Base-by-base conservation (phyloP, 2,797 vertebrate species). In the Varecia variegata region DNA sequence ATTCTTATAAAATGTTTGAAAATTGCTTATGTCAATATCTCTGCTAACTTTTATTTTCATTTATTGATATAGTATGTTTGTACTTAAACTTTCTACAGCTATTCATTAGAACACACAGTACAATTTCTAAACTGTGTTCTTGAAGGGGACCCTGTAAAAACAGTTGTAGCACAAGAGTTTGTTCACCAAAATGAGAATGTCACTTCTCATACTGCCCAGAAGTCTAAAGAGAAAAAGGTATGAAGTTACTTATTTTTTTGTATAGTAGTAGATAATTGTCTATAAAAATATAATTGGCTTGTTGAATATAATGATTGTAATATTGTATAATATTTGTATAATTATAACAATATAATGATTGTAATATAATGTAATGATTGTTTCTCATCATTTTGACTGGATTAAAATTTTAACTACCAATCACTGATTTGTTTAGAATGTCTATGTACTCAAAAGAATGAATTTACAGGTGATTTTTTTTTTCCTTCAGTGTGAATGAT, bases 101-200 rank as follows among this genome's bases (percentile, higher is more conserved):
- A 99, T 98, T 99, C 98, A 93, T 99, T 99, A 98, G 99, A 98
- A 60, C 99, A 99, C 97, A 99, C 99, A 0, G 99, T 99, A 96
- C 98, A 99, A 70, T 99, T 99, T 98, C 98, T 99, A 96, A 99
- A 98, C 90, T 99, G 99, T 88, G 98, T 99, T 45, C 98, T 99
- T 98, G 99, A 99, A 54, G 99, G 99, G 97, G 99, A 98, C 88
- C 99, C 99, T 32, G 99, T 99, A 81, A 99, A 99, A 98, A 99
- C 99, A 7, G 99, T 99, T 71, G 97, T 99, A 80, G 99, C 99
- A 45, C 98, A 98, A 95, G 99, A 99, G 92, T 94, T 67, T 13
- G 68, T 90, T 95, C 99, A 99, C 88, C 98, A 92, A 90, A 98
- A 97, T 79, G 98, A 99, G 94, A 97, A 91, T 65, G 80, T 92